Evolutionary conservation across 2,797 vertebrate species (phyloP), one percentile per base, ranked within the genome.

Genomic region (Sebastes variabilis): DNA sequence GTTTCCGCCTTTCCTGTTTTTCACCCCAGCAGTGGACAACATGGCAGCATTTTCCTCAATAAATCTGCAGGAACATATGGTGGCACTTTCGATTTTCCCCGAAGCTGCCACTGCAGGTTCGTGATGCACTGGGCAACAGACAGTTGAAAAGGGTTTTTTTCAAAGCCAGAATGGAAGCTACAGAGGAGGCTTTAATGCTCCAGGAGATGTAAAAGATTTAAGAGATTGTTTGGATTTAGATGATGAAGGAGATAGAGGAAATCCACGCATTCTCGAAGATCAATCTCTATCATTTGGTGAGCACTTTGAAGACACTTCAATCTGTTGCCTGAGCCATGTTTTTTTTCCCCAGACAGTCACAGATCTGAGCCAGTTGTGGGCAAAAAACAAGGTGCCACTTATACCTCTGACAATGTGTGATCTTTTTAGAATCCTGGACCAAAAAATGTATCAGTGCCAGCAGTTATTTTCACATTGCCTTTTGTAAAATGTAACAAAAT

Each of bases 41-140:
- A 82, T 81, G 79, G 82, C 71, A 87, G 74, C 72, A 64, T 90
- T 89, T 87, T 80, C 72, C 77, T 75, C 73, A 83, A 88, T 90
- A 89, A 93, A 93, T 90, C 89, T 79, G 61, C 67, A 22, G 80
- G 36, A 84, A 85, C 77, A 80, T 72, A 77, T 1, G 25, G 76
- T 72, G 78, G 72, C 76, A 79, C 69, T 72, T 89, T 82, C 29
- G 55, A 75, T 88, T 86, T 87, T 77, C 69, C 34, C 24, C 4
- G 66, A 54, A 81, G 74, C 77, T 79, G 80, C 78, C 64, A 54
- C 79, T 8, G 11, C 38, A 70, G 81, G 72, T 79, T 77, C 30
- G 7, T 78, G 70, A 79, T 81, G 72, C 46, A 76, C 60, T 64
- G 80, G 68, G 56, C 25, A 75, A 52, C 61, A 68, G 59, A 82